phyloP scores from a whole-genome alignment of 2,113 vertebrate species.

The Cyphomyrus plagiostoma region DNA sequence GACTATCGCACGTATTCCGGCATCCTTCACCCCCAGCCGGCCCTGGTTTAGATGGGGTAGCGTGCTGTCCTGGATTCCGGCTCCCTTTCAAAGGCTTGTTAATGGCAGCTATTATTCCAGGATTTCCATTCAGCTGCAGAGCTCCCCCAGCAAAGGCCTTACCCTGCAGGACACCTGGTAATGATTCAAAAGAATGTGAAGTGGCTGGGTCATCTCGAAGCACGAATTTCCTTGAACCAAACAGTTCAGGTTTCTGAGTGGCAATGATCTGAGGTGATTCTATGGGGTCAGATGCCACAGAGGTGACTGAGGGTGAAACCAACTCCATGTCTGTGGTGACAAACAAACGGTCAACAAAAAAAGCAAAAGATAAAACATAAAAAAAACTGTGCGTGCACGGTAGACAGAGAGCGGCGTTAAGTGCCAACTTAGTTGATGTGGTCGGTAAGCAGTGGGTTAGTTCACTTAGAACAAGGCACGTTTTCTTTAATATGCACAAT shows the following conservation, averaged over 20 bases:
- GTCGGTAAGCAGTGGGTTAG: constrained; percentile 36
- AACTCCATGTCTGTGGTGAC: constrained; percentile 98
- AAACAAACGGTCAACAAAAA: constrained; percentile 79
- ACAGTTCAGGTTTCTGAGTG: constrained; percentile 92
- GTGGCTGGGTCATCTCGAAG: constrained; percentile 90
- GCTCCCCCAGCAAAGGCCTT: constrained; percentile 80
- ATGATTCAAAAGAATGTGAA: constrained; percentile 89
- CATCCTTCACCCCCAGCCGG: not conserved
- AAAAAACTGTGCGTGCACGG: constrained; percentile 46
- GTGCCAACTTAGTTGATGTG: constrained; percentile 47
- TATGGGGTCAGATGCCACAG: constrained; percentile 86
- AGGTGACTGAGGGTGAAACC: constrained; percentile 84
- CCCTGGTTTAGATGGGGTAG: not conserved
- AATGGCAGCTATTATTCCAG: constrained; percentile 59
- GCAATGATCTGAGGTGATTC: constrained; percentile 88
- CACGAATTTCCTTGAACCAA: constrained; percentile 92
- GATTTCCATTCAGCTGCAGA: constrained; percentile 75
- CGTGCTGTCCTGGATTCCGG: constrained; percentile 22
- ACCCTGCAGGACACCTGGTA: constrained; percentile 96
- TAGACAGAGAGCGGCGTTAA: constrained; percentile 46
- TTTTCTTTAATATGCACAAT: not conserved
- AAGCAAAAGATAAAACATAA: not conserved
- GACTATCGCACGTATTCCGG: constrained; percentile 12
- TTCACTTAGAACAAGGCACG: constrained; percentile 17
- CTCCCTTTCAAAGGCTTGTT: constrained; percentile 11